These are phyloP conservation scores for Pipistrellus nathusii DNA, from an alignment of 2,797 vertebrate genomes.

Conservation along the genomic window DNA sequence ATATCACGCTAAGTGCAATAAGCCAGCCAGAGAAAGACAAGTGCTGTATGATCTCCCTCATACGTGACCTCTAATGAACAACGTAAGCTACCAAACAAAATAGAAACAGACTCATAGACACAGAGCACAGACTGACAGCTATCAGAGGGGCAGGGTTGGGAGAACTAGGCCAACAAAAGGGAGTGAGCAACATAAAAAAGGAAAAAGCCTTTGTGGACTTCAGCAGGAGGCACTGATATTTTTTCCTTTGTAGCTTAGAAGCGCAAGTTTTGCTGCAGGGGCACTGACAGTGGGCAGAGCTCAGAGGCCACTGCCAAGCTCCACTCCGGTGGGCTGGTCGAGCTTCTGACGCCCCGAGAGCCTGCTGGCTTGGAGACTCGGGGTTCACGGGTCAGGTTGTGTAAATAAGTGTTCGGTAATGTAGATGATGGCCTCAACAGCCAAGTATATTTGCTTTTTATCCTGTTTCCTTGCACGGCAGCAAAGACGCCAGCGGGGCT, in stretches of 20 bases:
- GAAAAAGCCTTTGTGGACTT: neutral
- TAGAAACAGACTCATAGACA: neutral
- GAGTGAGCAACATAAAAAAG: neutral
- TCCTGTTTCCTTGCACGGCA: constrained; percentile 60
- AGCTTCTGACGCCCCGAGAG: neutral
- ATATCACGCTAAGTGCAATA: neutral
- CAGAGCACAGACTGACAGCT: neutral
- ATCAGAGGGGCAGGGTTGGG: neutral
- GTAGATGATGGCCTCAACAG: constrained; percentile 80
- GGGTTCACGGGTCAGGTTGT: constrained; percentile 64
- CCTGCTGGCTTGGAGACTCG: neutral
- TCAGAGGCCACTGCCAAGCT: neutral
- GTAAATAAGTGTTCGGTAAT: constrained; percentile 78
- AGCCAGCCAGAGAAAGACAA: neutral
- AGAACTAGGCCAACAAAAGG: too few relatives aligned
- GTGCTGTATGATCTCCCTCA: neutral
- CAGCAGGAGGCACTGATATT: neutral
- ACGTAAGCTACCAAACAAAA: neutral
- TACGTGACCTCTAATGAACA: neutral
- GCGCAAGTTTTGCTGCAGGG: neutral
- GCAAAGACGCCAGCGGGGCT: constrained; percentile 61
- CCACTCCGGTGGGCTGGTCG: neutral
- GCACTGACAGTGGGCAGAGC: accelerated
- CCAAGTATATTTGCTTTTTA: constrained; percentile 74
- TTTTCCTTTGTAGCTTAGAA: neutral